Base-by-base conservation (phyloP, 2,888 invertebrate genomes). In the Pasiphila rectangulata region DNA sequence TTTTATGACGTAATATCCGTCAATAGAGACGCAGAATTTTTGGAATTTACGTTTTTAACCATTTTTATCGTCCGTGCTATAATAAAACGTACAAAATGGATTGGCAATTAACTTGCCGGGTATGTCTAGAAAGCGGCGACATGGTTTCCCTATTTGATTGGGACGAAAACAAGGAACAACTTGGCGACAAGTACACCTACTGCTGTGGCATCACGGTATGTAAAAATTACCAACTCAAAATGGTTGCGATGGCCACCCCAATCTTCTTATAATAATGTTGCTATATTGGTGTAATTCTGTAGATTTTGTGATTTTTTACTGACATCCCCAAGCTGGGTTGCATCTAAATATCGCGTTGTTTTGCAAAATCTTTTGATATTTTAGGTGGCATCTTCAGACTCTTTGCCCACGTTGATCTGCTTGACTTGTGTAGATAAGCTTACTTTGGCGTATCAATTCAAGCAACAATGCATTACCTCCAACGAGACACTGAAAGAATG, bases 231-330 rank as follows among this genome's bases (percentile, higher is more conserved):
- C 69, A 77, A 70, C 79, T 72, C 84, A 84, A 87, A 88, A 89
- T 87, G 86, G 84, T 86, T 84, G 85, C 87, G 81, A 83, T 89
- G 89, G 89, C 89, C 88, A 89, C 89, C 88, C 89, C 76, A 79
- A 71, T 79, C 83, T 85, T 83, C 83, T 75, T 65, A 74, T 75
- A 78, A 75, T 82, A 87, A 87, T 88, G 87, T 88, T 89, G 89
- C 89, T 88, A 84, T 86, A 78, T 79, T 79, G 71, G 74, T 73
- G 67, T 78, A 69, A 72, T 81, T 77, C 64, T 73, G 65, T 64
- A 57, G 62, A 72, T 72, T 74, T 50, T 75, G 61, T 63, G 71
- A 75, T 79, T 84, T 82, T 84, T 79, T 72, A 69, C 76, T 86
- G 86, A 81, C 85, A 85, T 87, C 84, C 84, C 86, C 67, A 75